Base-by-base conservation (phyloP, 2,888 invertebrate species). In the Dromius quadrimaculatus region DNA sequence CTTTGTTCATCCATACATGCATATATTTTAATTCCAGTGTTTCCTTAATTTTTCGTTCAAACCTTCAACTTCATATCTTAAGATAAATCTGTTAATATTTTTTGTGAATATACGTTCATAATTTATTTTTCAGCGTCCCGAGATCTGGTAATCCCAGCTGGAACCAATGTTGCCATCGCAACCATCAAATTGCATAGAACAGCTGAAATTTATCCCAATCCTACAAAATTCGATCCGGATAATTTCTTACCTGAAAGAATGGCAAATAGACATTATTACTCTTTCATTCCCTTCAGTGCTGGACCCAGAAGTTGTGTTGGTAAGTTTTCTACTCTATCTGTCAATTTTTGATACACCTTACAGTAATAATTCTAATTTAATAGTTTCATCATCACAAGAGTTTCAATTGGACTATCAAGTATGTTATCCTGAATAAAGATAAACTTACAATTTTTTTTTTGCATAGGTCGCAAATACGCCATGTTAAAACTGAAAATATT, bases 241-340 rank as follows among this genome's bases (percentile, higher is more conserved):
- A 92, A 92, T 79, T 92, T 92, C 85, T 81, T 92, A 28, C 91
- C 92, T 0, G 92, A 92, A 78, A 88, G 88, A 66, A 89, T 89
- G 17, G 88, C 89, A 23, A 89, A 89, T 74, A 86, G 92, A 61
- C 92, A 93, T 76, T 92, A 91, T 78, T 93, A 93, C 79, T 88
- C 91, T 72, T 92, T 88, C 77, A 89, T 93, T 64, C 92, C 92
- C 0, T 93, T 93, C 84, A 92, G 91, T 72, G 92, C 92, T 50
- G 92, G 92, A 20, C 92, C 92, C 0, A 86, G 92, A 73, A 92
- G 92, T 76, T 92, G 92, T 79, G 92, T 92, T 17, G 92, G 88
- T 88, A 77, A 82, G 86, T 80, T 17, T n/a, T 9, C 17, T 17
- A n/a, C n/a, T n/a, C n/a, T n/a, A n/a, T n/a, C n/a, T n/a, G n/a